These are phyloP conservation scores for Oceanodroma tethys DNA, from an alignment of 2,113 vertebrate species.

Conservation along the genomic window DNA sequence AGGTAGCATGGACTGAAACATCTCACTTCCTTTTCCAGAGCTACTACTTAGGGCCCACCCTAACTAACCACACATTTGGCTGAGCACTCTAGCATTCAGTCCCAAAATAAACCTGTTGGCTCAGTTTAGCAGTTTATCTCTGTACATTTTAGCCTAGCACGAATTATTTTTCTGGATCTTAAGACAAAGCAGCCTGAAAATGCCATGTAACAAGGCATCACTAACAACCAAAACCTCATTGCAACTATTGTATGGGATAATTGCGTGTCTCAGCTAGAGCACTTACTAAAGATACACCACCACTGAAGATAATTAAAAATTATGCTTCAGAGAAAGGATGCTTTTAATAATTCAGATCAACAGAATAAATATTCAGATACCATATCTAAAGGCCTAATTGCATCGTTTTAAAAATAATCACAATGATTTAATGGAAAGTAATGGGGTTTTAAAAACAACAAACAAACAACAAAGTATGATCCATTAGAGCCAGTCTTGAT, in stretches of 20 bases:
- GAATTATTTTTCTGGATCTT: neutral
- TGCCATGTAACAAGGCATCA: neutral
- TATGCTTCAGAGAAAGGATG: neutral
- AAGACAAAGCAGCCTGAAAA: neutral
- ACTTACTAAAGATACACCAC: neutral
- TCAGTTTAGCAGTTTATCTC: neutral
- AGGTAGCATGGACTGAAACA: neutral
- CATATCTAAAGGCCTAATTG: neutral
- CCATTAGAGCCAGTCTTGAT: neutral
- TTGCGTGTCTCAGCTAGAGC: neutral
- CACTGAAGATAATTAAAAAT: neutral
- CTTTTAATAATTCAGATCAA: conserved; percentile 8
- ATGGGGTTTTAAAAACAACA: neutral
- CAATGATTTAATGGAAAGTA: neutral
- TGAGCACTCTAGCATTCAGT: neutral
- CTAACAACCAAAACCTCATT: neutral
- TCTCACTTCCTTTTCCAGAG: neutral
- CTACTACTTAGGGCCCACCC: neutral
- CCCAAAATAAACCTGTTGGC: neutral
- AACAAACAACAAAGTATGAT: neutral
- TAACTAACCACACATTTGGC: neutral
- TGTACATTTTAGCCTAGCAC: neutral
- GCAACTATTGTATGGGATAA: neutral
- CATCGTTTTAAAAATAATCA: conserved; percentile 2
- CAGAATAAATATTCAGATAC: neutral